Evolutionary conservation across 2,888 invertebrate species (phyloP).

Genomic region (Bombyx huttoni): DNA sequence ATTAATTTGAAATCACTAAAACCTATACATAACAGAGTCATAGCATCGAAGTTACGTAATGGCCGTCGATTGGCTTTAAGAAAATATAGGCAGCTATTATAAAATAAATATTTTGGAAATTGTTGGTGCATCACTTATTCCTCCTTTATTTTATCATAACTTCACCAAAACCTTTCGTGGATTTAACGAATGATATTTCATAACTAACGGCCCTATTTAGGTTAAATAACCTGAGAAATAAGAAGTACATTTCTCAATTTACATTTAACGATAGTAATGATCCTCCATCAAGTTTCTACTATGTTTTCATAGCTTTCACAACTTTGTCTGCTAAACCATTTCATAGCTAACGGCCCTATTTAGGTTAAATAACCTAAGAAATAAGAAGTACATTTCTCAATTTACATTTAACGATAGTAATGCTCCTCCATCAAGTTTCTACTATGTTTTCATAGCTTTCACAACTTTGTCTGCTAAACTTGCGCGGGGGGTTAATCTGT

Average conservation of each 20-base stretch:
- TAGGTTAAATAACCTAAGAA: not conserved
- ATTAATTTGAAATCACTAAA: no score
- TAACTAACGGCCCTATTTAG: not conserved
- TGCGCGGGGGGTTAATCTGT: not conserved
- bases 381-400: conserved; percentile 1
- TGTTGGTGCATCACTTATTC: no score
- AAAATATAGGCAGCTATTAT: no score
- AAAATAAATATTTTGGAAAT: no score
- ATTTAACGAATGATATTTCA: no score
- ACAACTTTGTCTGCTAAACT: not conserved
- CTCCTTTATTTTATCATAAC: no score
- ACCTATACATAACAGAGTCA: no score
- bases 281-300: not conserved
- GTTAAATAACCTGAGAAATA: not conserved
- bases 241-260: no score
- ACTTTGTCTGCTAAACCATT: not conserved
- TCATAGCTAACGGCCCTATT: not conserved
- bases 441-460: not conserved
- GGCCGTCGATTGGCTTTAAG: no score
- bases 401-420: not conserved
- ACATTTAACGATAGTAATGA: not conserved
- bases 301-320: not conserved
- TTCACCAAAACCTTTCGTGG: no score
- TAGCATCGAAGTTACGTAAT: no score
- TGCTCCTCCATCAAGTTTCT: not conserved